Base-by-base conservation (phyloP, 2,888 invertebrate species). In the Drosophila pseudotalamancana region DNA sequence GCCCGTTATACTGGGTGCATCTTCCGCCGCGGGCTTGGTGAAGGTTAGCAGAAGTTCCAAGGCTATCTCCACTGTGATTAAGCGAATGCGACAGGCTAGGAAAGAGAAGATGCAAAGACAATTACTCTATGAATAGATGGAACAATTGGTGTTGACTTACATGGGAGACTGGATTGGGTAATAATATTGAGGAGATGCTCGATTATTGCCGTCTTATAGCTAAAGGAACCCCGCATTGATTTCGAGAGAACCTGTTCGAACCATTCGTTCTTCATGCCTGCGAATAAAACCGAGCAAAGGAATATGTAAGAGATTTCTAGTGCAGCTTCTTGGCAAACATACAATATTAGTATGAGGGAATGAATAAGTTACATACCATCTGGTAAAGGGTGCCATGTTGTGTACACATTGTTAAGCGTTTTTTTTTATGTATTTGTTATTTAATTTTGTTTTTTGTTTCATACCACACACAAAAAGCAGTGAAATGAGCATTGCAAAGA, bases 61-160 rank as follows among this genome's bases (percentile, higher is more conserved):
- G 35, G 96, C 94, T 85, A 99, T 93, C 90, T 99, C 98, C 70
- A 99, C 92, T 0, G 99, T 99, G 5, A 98, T 96, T 51, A 99
- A 93, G 6, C 99, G 95, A 19, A 99, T 96, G 90, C 95, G 95
- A 80, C 97, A 96, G 19, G 95, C 97, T 95, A 89, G 8, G 49
- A 43, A 6, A 46, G 4, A 2, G 0, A 39, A 12, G 6, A 19
- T 27, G n/a, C n/a, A n/a, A n/a, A n/a, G n/a, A n/a, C 2, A 12
- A 11, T n/a, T 6, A 12, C 18, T n/a, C 9, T 29, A 29, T 29
- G 4, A 1, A 12, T 31, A 1, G 4, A 18, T 18, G 18, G 1
- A 19, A 8, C 1, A 2, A 42, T 18, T 6, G 2, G 14, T 4
- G 8, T 14, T 3, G 12, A 18, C 43, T 25, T 23, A 97, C 97